Conservation (phyloP, 2,113 vertebrate species). For the Podarcis raffonei region DNA sequence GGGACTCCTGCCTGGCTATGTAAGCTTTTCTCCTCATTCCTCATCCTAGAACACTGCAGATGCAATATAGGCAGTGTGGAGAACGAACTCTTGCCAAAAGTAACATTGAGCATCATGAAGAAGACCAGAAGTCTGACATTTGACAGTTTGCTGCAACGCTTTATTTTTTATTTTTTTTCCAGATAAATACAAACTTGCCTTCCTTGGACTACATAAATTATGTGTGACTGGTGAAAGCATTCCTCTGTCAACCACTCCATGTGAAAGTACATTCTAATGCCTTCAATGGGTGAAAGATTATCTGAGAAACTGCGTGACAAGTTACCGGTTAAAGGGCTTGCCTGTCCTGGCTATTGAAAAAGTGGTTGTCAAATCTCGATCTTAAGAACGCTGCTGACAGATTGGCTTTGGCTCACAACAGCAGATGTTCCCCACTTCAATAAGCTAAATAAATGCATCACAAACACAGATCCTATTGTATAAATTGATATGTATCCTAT, state of each 20-base stretch:
- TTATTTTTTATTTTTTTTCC: neutral
- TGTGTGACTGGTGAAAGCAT: neutral
- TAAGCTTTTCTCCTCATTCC: neutral
- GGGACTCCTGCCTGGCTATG: too few species aligned
- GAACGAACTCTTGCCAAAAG: neutral
- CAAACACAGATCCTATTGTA: neutral
- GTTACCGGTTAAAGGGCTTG: slow-evolving; percentile 2
- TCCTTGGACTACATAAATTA: neutral
- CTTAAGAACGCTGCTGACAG: neutral
- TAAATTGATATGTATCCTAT: neutral
- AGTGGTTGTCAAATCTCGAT: neutral
- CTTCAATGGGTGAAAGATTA: slow-evolving; percentile 14
- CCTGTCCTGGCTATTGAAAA: neutral
- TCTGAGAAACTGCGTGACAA: neutral
- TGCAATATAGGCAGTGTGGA: neutral
- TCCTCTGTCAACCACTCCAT: neutral
- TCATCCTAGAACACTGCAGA: neutral
- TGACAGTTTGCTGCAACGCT: neutral
- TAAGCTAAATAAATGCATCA: neutral
- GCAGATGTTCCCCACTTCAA: neutral
- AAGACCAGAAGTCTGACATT: neutral
- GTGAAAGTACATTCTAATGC: neutral
- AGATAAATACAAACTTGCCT: neutral
- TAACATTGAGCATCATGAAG: neutral
- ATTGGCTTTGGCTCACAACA: neutral